These are phyloP conservation scores for Bos indicus DNA, from an alignment of 2,113 vertebrate genomes.

Conservation along the genomic window DNA sequence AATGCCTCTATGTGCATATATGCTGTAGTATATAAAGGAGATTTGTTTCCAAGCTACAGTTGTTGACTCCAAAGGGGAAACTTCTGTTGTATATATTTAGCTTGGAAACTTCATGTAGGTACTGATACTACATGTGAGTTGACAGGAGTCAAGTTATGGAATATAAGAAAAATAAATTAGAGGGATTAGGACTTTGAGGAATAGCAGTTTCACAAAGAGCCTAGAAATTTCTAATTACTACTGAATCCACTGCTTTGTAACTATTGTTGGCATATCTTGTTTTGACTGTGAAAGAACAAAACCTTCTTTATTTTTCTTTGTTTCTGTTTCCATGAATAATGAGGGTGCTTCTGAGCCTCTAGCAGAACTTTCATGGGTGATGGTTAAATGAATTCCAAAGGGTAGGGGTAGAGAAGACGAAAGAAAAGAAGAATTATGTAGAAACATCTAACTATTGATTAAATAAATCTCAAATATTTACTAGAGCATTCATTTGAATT, in stretches of 20 bases:
- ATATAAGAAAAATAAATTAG: not conserved
- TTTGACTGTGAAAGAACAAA: conserved; percentile 59
- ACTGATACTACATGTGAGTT: not conserved
- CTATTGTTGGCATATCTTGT: conserved; percentile 51
- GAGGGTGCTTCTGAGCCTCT: not conserved
- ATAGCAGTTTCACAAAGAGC: not conserved
- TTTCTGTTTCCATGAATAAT: conserved; percentile 45
- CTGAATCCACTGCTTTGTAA: not conserved
- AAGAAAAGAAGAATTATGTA: not conserved
- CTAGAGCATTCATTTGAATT: not conserved
- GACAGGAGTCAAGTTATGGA: not conserved
- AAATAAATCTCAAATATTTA: conserved; percentile 18
- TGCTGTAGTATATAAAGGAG: not conserved
- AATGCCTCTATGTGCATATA: not conserved
- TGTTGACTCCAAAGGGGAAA: not conserved
- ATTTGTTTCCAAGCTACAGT: not conserved
- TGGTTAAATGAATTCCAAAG: not conserved
- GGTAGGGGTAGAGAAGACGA: accelerated
- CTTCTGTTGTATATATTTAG: not conserved
- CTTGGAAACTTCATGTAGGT: not conserved
- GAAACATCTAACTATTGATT: conserved; percentile 1
- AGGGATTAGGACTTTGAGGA: conserved; percentile 17
- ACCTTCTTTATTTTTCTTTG: not conserved
- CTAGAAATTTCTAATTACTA: conserved; percentile 55
- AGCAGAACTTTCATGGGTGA: not conserved